Conservation (phyloP, 1,140 invertebrate species). For the Subanguina moxae region DNA sequence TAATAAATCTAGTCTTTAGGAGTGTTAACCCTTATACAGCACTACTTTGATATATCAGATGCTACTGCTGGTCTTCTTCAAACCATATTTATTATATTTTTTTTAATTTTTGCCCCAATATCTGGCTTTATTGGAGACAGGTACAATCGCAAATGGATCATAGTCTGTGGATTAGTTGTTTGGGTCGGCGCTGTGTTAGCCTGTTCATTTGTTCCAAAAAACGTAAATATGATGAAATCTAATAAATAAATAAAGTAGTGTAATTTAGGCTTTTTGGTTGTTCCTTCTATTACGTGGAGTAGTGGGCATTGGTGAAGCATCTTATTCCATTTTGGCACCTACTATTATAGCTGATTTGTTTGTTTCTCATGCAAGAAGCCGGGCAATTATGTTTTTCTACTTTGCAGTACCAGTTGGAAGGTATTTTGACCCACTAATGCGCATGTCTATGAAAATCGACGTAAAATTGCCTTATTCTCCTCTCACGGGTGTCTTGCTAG, state of each 20-base stretch:
- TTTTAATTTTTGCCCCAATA: slow-evolving; percentile 78
- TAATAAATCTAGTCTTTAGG: slow-evolving; percentile 7
- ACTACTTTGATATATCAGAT: slow-evolving; percentile 39
- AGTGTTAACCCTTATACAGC: slow-evolving; percentile 33
- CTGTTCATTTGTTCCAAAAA: background rate
- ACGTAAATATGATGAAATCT: background rate
- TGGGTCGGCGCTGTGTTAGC: background rate
- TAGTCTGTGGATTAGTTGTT: background rate
- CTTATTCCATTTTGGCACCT: slow-evolving; percentile 94
- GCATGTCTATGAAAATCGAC: too few species aligned
- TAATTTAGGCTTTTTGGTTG: slow-evolving; percentile 67
- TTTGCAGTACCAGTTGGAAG: slow-evolving; percentile 98
- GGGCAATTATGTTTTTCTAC: slow-evolving; percentile 94
- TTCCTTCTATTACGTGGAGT: slow-evolving; percentile 84
- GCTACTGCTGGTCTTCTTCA: slow-evolving; percentile 75
- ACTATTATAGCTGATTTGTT: slow-evolving; percentile 98
- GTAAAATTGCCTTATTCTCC: too few species aligned
- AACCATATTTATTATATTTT: slow-evolving; percentile 80
- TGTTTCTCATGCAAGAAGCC: slow-evolving; percentile 67
- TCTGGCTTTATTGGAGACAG: slow-evolving; percentile 96
- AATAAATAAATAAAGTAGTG: too few species aligned
- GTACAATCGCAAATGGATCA: slow-evolving; percentile 62
- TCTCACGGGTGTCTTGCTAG: too few species aligned
- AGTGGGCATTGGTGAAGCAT: slow-evolving; percentile 93
- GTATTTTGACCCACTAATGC: slow-evolving; percentile 16